phyloP scores from a whole-genome alignment of 2,113 vertebrate species.

The Bufo bufo region DNA sequence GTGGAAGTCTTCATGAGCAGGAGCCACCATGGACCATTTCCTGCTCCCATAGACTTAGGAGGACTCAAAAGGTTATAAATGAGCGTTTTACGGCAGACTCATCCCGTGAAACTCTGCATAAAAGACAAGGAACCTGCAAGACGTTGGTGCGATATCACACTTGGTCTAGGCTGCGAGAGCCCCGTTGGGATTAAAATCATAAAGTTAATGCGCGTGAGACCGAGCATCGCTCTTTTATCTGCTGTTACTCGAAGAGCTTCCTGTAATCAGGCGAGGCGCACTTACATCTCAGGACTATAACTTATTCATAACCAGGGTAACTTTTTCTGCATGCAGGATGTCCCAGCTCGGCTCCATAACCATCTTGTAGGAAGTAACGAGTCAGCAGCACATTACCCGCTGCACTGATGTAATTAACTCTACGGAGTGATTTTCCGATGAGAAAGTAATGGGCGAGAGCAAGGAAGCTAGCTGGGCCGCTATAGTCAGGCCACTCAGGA shows the following conservation, averaged over 20 bases:
- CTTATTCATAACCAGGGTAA: constrained; percentile 46
- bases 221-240: constrained; percentile 12
- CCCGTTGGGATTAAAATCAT: constrained; percentile 21
- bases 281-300: constrained; percentile 47
- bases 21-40: neutral
- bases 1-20: neutral
- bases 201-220: constrained; percentile 1
- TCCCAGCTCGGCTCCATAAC: constrained; percentile 15
- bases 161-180: neutral
- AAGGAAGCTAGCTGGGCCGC: neutral
- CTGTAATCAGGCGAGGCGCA: constrained; percentile 34
- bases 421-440: neutral
- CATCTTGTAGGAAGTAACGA: constrained; percentile 14
- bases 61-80: constrained; percentile 8
- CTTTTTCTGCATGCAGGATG: constrained; percentile 11
- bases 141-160: constrained; percentile 7
- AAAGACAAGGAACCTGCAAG: constrained; percentile 14
- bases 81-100: constrained; percentile 34
- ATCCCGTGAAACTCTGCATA: constrained; percentile 2
- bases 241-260: constrained; percentile 36
- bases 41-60: neutral
- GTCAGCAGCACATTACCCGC: constrained; percentile 30
- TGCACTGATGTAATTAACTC: constrained; percentile 8
- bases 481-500: neutral
- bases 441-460: neutral